Evolutionary conservation across 1,140 invertebrate genomes (phyloP), one percentile per base, ranked within the genome.

Genomic region (Drosophila ironensis): DNA sequence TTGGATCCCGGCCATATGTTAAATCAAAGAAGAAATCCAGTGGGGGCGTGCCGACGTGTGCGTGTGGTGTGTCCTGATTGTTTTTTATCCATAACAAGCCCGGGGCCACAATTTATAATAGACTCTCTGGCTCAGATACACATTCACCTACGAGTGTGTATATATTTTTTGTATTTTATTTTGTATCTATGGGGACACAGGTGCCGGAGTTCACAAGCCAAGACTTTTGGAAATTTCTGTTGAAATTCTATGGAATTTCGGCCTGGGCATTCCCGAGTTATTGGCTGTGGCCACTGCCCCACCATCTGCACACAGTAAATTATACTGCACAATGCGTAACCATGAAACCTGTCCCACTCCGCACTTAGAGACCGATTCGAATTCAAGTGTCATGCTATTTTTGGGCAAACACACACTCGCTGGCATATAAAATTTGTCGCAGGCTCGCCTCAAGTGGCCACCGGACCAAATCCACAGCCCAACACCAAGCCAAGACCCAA

Each of bases 381-480:
- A 66, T 71, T 78, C 80, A 84, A 84, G 78, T 84, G 78, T 84
- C 78, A 84, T 73, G 80, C 63, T 84, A 84, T 84, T 84, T 86
- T 78, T 60, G 73, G 64, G 64, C 80, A 50, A 60, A 41, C 41
- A 63, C 42, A 46, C 54, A 60, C 45, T n/a, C 47, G 37, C 54
- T 35, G 11, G 45, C 30, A 33, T 25, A 16, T 5, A 64, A 82
- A 84, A 84, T 84, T 84, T 84, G 78, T 84, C 78, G 71, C 80
- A 48, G 50, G 51, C 54, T 46, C 46, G 74, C 38, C 64, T 84
- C 64, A 82, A 82, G 78, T 84, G 77, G 61, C 51, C 44, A 42
- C 24, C 54, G 40, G 54, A 57, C 33, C 54, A 53, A 47, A 52
- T 30, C 30, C 24, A 37, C 14, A 53, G 54, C 35, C 47, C 47